phyloP scores from a whole-genome alignment of 2,113 vertebrate species.

The Meriones unguiculatus region DNA sequence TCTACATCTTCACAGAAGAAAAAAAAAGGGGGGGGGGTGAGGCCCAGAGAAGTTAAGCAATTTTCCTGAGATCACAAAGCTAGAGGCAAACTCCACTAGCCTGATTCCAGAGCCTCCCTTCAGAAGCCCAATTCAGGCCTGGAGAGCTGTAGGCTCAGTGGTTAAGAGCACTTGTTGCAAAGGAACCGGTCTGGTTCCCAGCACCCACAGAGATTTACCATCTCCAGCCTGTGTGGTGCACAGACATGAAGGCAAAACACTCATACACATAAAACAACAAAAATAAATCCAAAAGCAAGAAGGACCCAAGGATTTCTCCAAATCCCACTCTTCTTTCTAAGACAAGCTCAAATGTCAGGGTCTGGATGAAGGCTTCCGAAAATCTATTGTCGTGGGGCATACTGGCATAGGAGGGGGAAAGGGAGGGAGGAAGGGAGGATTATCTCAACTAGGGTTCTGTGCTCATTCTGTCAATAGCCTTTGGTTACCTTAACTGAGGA shows the following conservation, averaged over 20 bases:
- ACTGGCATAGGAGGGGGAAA: no score
- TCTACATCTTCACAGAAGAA: slow-evolving; percentile 40
- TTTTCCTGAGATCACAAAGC: neutral
- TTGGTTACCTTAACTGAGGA: neutral
- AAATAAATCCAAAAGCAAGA: no score
- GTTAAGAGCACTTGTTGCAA: no score
- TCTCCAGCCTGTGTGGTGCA: no score
- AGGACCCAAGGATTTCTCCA: neutral
- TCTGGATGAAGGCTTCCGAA: neutral
- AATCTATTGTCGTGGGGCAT: neutral
- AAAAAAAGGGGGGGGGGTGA: neutral
- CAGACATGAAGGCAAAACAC: no score
- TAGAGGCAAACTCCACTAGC: neutral
- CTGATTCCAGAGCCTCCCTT: neutral
- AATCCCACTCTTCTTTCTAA: neutral
- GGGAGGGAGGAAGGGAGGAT: neutral
- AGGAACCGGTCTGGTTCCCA: no score
- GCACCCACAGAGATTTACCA: no score
- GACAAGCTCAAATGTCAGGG: neutral
- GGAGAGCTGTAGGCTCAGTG: no score
- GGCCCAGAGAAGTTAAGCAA: slow-evolving; percentile 26
- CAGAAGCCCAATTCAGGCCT: neutral
- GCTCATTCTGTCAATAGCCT: neutral
- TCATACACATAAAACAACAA: no score
- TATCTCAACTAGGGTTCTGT: neutral